These are phyloP conservation scores for Epizoanthus ramosus DNA, from an alignment of 92 coral and sea anemone species.

Conservation along the genomic window DNA sequence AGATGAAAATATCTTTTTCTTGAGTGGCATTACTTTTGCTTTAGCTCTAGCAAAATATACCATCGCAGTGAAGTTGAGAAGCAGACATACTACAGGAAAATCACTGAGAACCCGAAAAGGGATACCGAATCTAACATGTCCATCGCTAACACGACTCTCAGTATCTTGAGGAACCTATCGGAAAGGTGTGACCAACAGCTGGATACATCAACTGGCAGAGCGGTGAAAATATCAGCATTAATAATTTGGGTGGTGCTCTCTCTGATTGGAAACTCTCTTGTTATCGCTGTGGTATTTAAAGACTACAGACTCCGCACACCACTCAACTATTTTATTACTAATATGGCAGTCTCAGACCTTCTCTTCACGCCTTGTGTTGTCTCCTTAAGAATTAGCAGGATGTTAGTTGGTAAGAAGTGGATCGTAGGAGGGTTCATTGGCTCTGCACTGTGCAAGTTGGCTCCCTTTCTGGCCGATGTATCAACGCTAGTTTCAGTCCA, in stretches of 20 bases:
- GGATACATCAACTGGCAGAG: too few relatives aligned
- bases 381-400: slow-evolving; percentile 20
- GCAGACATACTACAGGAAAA: too few relatives aligned
- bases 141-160: too few relatives aligned
- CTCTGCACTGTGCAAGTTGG: slow-evolving; percentile 34
- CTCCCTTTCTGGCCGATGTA: slow-evolving; percentile 32
- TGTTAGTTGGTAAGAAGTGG: slow-evolving; percentile 17
- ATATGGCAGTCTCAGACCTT: slow-evolving; percentile 52
- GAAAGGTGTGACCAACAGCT: too few relatives aligned
- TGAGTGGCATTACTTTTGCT: too few relatives aligned
- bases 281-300: slow-evolving; percentile 34
- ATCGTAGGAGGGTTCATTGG: slow-evolving; percentile 45
- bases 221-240: too few relatives aligned
- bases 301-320: slow-evolving; percentile 27
- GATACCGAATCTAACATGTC: too few relatives aligned
- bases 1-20: too few relatives aligned
- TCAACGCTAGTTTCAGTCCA: slow-evolving; percentile 41
- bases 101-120: too few relatives aligned
- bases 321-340: slow-evolving; percentile 39
- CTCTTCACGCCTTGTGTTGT: slow-evolving; percentile 24
- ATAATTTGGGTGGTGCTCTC: slow-evolving; percentile 10
- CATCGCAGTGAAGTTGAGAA: too few relatives aligned
- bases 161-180: too few relatives aligned
- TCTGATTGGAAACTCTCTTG: slow-evolving; percentile 44
- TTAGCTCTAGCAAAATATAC: too few relatives aligned